Evolutionary conservation across 2,797 vertebrate species (phyloP).

Genomic region (Amphiprion clarkii): DNA sequence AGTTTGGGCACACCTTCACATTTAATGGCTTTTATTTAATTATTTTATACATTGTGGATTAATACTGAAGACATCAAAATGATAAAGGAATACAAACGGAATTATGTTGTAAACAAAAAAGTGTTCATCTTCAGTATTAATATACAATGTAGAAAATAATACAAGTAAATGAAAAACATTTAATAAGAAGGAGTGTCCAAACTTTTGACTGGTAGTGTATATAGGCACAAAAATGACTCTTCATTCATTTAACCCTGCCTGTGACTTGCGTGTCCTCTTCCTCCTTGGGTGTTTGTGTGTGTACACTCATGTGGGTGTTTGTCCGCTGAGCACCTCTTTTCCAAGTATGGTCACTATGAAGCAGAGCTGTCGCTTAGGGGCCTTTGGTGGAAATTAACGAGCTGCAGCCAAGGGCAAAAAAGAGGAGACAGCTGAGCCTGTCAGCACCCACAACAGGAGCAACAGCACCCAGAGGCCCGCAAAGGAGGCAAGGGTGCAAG

Average conservation of each 20-base stretch:
- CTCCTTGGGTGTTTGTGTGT: slow-evolving; percentile 20
- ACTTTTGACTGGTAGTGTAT: no score
- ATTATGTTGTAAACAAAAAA: no score
- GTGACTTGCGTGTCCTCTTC: slow-evolving; percentile 16
- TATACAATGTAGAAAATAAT: no score
- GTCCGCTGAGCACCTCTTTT: slow-evolving; percentile 82
- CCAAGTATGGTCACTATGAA: slow-evolving; percentile 95
- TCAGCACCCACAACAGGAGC: slow-evolving; percentile 85
- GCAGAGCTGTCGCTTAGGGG: slow-evolving; percentile 89
- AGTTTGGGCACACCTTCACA: no score
- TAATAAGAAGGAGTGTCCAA: no score
- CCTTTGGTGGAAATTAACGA: slow-evolving; percentile 93
- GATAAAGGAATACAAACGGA: no score
- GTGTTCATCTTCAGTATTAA: no score
- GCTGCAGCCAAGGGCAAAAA: slow-evolving; percentile 92
- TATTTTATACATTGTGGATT: no score
- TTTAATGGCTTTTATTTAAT: no score
- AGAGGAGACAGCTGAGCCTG: slow-evolving; percentile 94
- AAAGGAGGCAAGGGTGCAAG: slow-evolving; percentile 34
- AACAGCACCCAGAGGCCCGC: slow-evolving; percentile 65
- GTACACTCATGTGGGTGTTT: slow-evolving; percentile 58
- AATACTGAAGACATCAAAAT: no score
- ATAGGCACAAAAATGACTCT: background rate
- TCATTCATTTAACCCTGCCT: background rate
- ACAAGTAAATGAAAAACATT: no score